phyloP scores from a whole-genome alignment of 2,797 vertebrate genomes.

The Vipera ursinii region DNA sequence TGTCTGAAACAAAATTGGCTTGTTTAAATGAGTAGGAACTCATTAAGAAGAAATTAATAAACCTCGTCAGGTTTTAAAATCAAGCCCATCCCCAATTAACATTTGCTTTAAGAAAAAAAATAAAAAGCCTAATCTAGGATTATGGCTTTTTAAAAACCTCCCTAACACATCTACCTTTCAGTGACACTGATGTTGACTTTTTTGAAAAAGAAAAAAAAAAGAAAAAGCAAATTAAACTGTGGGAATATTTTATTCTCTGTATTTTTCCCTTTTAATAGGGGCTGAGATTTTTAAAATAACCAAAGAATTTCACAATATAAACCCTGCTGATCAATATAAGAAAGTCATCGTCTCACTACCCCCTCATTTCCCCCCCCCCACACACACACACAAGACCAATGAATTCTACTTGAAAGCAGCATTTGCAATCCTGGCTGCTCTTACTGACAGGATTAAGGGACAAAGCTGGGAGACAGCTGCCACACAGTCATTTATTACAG shows the following conservation, averaged over 20 bases:
- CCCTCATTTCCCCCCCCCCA: not conserved
- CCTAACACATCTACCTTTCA: not conserved
- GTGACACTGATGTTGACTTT: too few species aligned
- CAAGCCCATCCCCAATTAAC: constrained; percentile 38
- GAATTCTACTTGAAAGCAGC: constrained; percentile 33
- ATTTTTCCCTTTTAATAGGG: not conserved
- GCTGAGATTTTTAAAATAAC: not conserved
- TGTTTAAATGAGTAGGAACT: constrained; percentile 22
- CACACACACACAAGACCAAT: not conserved
- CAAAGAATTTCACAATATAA: not conserved
- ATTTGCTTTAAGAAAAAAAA: constrained; percentile 32
- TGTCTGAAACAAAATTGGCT: not conserved
- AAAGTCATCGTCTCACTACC: not conserved
- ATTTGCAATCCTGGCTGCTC: constrained; percentile 42
- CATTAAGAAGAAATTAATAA: constrained; percentile 7
- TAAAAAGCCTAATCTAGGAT: not conserved
- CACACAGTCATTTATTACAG: constrained; percentile 71
- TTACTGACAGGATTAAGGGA: constrained; percentile 62
- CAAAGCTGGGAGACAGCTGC: constrained; percentile 66
- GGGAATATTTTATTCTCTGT: not conserved
- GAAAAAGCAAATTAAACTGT: not conserved
- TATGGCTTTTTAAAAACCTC: not conserved
- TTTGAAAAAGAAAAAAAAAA: not conserved
- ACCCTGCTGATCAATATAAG: not conserved
- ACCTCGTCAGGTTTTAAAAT: constrained; percentile 33